Conservation (phyloP, 2,797 vertebrate genomes). For the Spheniscus humboldti region DNA sequence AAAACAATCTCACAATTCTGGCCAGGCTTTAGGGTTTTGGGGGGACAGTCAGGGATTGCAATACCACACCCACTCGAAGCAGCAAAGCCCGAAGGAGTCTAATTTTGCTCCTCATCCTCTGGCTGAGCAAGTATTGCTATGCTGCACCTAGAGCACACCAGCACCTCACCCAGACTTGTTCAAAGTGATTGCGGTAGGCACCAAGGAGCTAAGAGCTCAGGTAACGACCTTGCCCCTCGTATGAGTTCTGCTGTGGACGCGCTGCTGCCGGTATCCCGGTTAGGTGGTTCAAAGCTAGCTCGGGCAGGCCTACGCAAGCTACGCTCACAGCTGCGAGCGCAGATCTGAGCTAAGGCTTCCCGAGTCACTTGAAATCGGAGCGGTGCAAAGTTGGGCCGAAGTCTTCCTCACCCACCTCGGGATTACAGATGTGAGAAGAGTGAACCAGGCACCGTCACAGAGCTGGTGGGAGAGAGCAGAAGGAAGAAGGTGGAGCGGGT, state of each 20-base stretch:
- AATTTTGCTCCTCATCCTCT: background rate
- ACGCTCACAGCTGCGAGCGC: too few relatives aligned
- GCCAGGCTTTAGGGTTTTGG: background rate
- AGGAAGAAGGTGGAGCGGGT: background rate
- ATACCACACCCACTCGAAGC: too few relatives aligned
- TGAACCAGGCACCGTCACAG: fast-evolving
- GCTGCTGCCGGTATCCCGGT: fast-evolving
- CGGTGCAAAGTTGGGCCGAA: background rate
- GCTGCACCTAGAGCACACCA: background rate
- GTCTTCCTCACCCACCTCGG: background rate
- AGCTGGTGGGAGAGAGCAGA: background rate
- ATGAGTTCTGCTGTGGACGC: fast-evolving
- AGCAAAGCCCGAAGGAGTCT: background rate
- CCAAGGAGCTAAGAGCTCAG: background rate
- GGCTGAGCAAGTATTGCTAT: too few relatives aligned
- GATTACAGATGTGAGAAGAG: background rate
- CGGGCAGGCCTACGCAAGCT: background rate
- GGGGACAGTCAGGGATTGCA: background rate
- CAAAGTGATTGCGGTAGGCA: fast-evolving
- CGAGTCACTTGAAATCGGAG: background rate
- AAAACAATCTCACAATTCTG: background rate
- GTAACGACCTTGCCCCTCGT: background rate
- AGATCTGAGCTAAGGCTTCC: background rate
- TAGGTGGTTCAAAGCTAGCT: background rate
- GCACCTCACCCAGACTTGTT: background rate